Evolutionary conservation across 2,797 vertebrate genomes (phyloP).

Genomic region (Tapera naevia): DNA sequence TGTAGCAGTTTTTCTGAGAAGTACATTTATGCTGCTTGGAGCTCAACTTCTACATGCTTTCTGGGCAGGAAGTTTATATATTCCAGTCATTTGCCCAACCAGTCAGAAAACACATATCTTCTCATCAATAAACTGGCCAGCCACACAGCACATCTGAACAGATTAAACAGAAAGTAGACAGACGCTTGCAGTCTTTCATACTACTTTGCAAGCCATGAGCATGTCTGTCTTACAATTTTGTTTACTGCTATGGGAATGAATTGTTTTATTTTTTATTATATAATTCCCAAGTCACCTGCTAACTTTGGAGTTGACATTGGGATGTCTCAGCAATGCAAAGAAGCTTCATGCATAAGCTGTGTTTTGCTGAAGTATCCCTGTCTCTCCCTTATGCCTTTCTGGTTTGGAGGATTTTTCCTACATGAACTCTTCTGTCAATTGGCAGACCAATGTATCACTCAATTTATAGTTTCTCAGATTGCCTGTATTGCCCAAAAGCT

Average conservation of each 20-base stretch:
- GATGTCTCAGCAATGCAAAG: neutral
- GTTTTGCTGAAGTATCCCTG: neutral
- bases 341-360: neutral
- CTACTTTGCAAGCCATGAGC: neutral
- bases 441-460: neutral
- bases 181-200: neutral
- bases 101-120: neutral
- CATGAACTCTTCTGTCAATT: neutral
- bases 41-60: neutral
- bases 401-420: neutral
- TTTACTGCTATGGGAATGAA: neutral
- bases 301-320: neutral
- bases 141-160: neutral
- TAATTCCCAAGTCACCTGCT: neutral
- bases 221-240: neutral
- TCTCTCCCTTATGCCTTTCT: neutral
- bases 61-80: neutral
- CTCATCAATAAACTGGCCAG: neutral
- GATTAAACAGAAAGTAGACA: neutral
- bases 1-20: neutral
- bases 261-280: neutral
- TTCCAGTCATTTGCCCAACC: neutral
- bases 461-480: neutral
- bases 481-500: neutral
- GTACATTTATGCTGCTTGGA: neutral